Evolutionary conservation across 2,113 vertebrate genomes (phyloP).

Genomic region (Amphilophus citrinellus): DNA sequence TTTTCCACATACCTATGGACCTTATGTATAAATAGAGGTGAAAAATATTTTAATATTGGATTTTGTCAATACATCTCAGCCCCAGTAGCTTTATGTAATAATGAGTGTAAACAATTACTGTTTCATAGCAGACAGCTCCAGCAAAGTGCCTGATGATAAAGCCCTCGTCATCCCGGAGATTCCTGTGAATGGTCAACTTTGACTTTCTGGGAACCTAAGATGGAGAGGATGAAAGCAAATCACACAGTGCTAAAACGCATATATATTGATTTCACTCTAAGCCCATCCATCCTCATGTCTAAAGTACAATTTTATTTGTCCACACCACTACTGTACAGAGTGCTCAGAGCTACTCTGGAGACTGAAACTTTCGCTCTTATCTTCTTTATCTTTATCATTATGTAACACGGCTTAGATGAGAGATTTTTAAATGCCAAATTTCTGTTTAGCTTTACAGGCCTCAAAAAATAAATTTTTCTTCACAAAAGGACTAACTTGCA

Average conservation of each 20-base stretch:
- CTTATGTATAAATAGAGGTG: background rate
- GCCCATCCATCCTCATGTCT: conserved; percentile 4
- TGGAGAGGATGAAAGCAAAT: conserved; percentile 16
- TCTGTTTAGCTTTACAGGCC: background rate
- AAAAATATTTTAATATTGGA: background rate
- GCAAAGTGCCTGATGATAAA: conserved; percentile 98
- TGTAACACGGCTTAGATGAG: background rate
- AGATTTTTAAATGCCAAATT: conserved; percentile 20
- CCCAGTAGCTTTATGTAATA: background rate
- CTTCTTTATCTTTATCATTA: background rate
- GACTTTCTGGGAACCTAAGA: conserved; percentile 96
- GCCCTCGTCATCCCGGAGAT: conserved; percentile 96
- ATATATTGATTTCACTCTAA: conserved; percentile 25
- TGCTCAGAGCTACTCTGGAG: background rate
- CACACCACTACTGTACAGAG: conserved; percentile 1
- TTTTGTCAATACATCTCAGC: background rate
- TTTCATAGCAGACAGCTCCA: conserved; percentile 98
- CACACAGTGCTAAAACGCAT: conserved; percentile 14
- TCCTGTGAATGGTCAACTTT: conserved; percentile 93
- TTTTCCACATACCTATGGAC: background rate
- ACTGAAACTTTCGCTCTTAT: too few species aligned
- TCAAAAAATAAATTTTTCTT: background rate
- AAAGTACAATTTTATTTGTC: conserved; percentile 14
- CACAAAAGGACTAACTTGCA: background rate
- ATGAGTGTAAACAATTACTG: conserved; percentile 82